These are phyloP conservation scores for Stenopsyche tienmushanensis DNA, from an alignment of 1,140 invertebrate genomes.

Conservation along the genomic window DNA sequence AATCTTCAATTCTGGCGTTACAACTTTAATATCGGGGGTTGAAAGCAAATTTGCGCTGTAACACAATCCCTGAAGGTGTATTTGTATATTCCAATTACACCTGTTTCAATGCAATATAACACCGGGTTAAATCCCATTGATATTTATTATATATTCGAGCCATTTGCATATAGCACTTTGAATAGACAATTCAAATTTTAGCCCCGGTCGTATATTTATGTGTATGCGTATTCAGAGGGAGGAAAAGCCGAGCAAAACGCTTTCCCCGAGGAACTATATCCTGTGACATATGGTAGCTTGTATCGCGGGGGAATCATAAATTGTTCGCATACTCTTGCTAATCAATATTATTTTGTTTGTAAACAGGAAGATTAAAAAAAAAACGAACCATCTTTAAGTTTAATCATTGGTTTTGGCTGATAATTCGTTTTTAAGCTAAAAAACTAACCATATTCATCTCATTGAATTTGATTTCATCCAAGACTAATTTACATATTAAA, in stretches of 20 bases:
- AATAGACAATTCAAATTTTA: conserved; percentile 12
- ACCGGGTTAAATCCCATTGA: neutral
- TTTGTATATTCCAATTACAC: neutral
- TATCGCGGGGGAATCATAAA: conserved; percentile 19
- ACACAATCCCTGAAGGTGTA: no score
- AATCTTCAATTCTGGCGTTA: no score
- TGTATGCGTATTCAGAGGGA: neutral
- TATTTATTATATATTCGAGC: neutral
- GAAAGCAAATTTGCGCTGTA: no score
- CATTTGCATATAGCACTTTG: neutral
- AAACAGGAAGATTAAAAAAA: no score
- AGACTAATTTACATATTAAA: no score
- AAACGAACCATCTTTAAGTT: no score
- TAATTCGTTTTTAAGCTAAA: no score
- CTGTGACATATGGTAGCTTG: conserved; percentile 26
- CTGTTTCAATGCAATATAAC: neutral
- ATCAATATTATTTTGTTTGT: no score
- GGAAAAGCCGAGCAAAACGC: conserved; percentile 5
- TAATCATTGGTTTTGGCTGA: no score
- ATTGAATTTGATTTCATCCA: no score
- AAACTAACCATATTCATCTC: no score
- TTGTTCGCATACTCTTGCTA: conserved; percentile 17
- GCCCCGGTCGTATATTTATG: neutral
- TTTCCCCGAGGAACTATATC: conserved; percentile 26
- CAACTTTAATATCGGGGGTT: no score